phyloP scores from a whole-genome alignment of 2,113 vertebrate species.

The Oreochromis niloticus region DNA sequence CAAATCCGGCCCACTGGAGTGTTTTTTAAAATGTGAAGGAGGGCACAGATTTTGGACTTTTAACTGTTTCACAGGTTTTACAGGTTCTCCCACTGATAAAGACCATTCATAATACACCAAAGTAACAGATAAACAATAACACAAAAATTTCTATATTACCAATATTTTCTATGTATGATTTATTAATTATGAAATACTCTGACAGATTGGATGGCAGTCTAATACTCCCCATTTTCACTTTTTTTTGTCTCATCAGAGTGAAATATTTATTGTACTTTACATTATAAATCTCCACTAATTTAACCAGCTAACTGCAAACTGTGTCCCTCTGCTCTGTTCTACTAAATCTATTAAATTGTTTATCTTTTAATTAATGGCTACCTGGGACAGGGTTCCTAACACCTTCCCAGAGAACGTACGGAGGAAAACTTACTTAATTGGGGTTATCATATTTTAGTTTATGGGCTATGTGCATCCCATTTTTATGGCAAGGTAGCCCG shows the following conservation, averaged over 20 bases:
- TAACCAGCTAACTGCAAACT: neutral
- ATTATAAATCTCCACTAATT: neutral
- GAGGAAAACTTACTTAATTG: neutral
- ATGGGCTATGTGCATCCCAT: neutral
- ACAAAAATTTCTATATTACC: too few relatives aligned
- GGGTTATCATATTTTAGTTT: neutral
- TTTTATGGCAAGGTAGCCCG: neutral
- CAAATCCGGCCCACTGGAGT: neutral
- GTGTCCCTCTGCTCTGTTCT: neutral
- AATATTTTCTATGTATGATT: neutral
- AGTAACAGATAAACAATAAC: too few relatives aligned
- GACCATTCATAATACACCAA: neutral
- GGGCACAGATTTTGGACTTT: neutral
- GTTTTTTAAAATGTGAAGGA: neutral
- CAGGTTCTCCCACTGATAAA: neutral
- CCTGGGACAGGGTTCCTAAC: neutral
- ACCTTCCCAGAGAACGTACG: neutral
- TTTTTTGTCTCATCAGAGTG: neutral
- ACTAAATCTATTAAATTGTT: neutral
- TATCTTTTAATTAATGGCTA: neutral
- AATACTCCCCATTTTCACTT: neutral
- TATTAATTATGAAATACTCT: neutral
- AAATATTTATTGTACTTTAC: neutral
- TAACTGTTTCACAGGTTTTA: neutral
- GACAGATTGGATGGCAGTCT: neutral